These are phyloP conservation scores for Volucella zonaria DNA, from an alignment of 2,888 invertebrate species.

Conservation along the genomic window DNA sequence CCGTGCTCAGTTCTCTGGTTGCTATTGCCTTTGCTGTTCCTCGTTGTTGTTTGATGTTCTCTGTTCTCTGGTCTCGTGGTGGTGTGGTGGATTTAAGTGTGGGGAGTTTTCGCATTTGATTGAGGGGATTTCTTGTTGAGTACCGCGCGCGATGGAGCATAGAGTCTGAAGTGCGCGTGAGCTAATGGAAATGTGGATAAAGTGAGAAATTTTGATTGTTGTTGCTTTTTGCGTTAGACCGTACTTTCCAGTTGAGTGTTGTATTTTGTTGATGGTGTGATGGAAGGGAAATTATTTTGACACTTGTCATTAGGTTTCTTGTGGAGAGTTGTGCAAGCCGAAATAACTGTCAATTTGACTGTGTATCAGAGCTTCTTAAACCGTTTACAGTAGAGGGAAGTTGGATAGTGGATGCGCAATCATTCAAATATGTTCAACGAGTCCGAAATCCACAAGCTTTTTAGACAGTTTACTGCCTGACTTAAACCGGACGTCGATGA, in stretches of 20 bases:
- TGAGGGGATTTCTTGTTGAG: constrained; percentile 30
- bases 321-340: constrained; percentile 24
- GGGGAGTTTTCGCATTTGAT: constrained; percentile 7
- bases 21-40: constrained; percentile 37
- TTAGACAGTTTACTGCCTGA: too few relatives aligned
- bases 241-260: constrained; percentile 17
- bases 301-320: constrained; percentile 2
- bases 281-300: constrained; percentile 38
- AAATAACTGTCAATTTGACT: neutral
- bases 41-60: constrained; percentile 27
- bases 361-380: neutral
- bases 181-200: constrained; percentile 3
- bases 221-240: neutral
- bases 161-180: constrained; percentile 41
- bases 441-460: too few relatives aligned
- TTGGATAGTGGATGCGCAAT: neutral
- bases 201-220: constrained; percentile 27
- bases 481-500: too few relatives aligned
- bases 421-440: too few relatives aligned
- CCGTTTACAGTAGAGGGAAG: neutral
- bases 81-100: constrained; percentile 2
- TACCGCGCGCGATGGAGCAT: neutral
- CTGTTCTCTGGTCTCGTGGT: constrained; percentile 49
- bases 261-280: neutral
- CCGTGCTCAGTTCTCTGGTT: constrained; percentile 51